Evolutionary conservation across 2,113 vertebrate species (phyloP).

Genomic region (Clarias macrocephalus): DNA sequence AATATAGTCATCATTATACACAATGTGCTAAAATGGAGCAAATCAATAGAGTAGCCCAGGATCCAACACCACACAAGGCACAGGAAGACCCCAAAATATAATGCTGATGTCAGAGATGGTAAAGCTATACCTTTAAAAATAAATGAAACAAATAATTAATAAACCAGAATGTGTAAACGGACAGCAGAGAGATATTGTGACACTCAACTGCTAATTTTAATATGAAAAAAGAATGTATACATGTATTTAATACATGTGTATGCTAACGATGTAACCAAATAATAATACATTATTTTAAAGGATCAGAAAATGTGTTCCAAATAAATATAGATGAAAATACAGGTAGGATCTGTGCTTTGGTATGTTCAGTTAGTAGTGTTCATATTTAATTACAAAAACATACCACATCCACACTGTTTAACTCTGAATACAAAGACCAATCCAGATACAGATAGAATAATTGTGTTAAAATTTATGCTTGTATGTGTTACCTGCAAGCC

Average conservation of each 20-base stretch:
- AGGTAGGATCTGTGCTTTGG: too few species aligned
- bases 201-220: background rate
- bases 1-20: conserved; percentile 78
- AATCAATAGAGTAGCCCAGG: conserved; percentile 64
- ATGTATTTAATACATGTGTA: background rate
- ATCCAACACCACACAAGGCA: conserved; percentile 80
- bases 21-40: conserved; percentile 73
- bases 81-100: conserved; percentile 78
- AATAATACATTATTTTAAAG: background rate
- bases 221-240: background rate
- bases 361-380: background rate
- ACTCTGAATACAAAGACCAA: background rate
- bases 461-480: background rate
- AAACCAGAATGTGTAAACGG: background rate
- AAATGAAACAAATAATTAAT: background rate
- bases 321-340: too few species aligned
- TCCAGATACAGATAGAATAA: background rate
- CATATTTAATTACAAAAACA: background rate
- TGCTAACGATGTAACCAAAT: background rate
- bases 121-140: conserved; percentile 70
- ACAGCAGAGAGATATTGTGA: background rate
- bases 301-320: background rate
- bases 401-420: background rate
- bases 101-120: conserved; percentile 75
- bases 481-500: conserved; percentile 73